Base-by-base conservation (phyloP, 2,797 vertebrate species). In the Sebastes vulpes region DNA sequence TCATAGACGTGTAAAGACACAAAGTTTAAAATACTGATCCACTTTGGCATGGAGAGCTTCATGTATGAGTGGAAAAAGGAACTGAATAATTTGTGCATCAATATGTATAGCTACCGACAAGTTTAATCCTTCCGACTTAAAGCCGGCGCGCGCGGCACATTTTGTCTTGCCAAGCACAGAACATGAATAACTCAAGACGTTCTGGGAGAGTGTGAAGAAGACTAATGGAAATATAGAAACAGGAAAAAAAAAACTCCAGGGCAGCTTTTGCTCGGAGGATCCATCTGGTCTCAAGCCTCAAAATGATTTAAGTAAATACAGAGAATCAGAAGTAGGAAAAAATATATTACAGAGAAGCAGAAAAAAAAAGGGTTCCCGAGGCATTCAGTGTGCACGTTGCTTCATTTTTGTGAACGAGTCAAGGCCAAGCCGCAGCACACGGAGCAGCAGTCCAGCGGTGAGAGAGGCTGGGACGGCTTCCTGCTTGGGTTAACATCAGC, bases 111-210 rank as follows among this genome's bases (percentile, higher is more conserved):
- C 77, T 38, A 31, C 4, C 6, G 65, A 53, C 60, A 29, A 48
- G 42, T 77, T 86, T 53, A 75, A 65, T 75, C 66, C 63, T 32
- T 70, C 69, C 57, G 61, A 53, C 42, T 56, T 53, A 63, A 52
- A 73, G 57, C 32, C 23, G 14, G 23, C 20, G 56, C 46, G 52
- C 48, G 38, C 54, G 6, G 61, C 20, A 46, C 26, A 66, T 83
- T 82, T 78, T 79, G 61, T 81, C 74, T 56, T 38, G 29, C 42
- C 64, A 58, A 75, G 72, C 73, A 18, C 61, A 54, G 60, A 71
- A 52, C 75, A 82, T 90, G 68, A 93, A 86, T 84, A 82, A 90
- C 77, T 79, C 75, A 81, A 54, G 53, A 73, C 11, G n/a, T 57
- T 65, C 56, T 58, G 65, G 52, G 52, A 65, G 25, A 77, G 69